phyloP scores from a whole-genome alignment of 2,113 vertebrate genomes.

The Melanerpes formicivorus region DNA sequence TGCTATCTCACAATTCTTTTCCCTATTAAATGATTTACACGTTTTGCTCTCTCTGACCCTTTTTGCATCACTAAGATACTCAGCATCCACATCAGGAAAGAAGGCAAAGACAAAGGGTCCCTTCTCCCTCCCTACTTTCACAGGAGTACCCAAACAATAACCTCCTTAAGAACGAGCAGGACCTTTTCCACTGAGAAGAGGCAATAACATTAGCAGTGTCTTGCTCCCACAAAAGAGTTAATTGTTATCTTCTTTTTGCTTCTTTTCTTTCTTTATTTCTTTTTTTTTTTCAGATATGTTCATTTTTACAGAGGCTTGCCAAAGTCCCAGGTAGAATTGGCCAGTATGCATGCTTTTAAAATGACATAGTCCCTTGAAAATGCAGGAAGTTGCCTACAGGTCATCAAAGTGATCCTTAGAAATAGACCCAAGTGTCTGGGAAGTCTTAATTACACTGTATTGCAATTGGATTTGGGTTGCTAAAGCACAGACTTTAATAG shows the following conservation, averaged over 20 bases:
- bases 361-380: background rate
- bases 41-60: background rate
- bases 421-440: background rate
- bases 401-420: background rate
- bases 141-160: background rate
- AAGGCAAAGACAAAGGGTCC: background rate
- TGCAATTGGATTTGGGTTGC: background rate
- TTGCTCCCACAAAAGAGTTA: background rate
- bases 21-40: conserved; percentile 55
- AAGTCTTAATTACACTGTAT: background rate
- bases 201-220: background rate
- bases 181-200: background rate
- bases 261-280: no score
- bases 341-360: background rate
- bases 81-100: background rate
- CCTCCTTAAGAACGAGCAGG: background rate
- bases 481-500: background rate
- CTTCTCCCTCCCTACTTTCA: conserved; percentile 2
- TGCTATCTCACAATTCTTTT: conserved; percentile 53
- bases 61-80: background rate
- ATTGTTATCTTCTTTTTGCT: no score
- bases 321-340: background rate
- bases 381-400: background rate
- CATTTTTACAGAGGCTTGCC: background rate
- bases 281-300: background rate